phyloP scores from a whole-genome alignment of 2,888 invertebrate species.

The Anoplius nigerrimus region DNA sequence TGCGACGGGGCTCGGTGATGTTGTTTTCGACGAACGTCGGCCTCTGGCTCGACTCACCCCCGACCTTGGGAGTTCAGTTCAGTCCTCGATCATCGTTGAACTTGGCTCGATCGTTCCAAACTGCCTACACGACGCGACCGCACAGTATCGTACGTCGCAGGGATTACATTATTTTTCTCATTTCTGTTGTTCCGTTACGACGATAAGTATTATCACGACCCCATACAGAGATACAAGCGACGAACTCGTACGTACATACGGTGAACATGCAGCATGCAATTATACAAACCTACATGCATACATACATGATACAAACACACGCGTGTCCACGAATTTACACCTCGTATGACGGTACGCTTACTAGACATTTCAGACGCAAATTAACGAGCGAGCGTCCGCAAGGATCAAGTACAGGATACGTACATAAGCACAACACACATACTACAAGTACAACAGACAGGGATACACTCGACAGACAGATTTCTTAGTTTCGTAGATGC shows the following conservation, averaged over 20 bases:
- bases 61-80: too few species aligned
- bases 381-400: background rate
- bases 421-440: constrained; percentile 12
- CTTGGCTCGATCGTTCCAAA: too few species aligned
- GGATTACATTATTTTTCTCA: constrained; percentile 37
- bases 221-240: background rate
- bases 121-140: background rate
- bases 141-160: background rate
- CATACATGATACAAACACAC: constrained; percentile 14
- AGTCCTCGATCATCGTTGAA: too few species aligned
- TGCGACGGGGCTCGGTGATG: too few species aligned
- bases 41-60: too few species aligned
- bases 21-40: too few species aligned
- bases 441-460: constrained; percentile 4
- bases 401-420: background rate
- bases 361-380: too few species aligned
- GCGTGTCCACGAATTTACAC: background rate
- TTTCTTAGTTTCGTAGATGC: constrained; percentile 61
- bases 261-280: background rate
- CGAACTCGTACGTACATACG: background rate
- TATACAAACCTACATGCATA: constrained; percentile 17
- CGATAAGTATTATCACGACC: constrained; percentile 41
- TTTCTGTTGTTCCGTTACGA: constrained; percentile 29
- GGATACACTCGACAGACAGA: constrained; percentile 36
- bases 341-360: too few species aligned